A percentile compares a stretch with the other conserved stretches of the same genome.
Conservation (phyloP, 2,888 invertebrate species). For the Neoitamus cyanurus region DNA sequence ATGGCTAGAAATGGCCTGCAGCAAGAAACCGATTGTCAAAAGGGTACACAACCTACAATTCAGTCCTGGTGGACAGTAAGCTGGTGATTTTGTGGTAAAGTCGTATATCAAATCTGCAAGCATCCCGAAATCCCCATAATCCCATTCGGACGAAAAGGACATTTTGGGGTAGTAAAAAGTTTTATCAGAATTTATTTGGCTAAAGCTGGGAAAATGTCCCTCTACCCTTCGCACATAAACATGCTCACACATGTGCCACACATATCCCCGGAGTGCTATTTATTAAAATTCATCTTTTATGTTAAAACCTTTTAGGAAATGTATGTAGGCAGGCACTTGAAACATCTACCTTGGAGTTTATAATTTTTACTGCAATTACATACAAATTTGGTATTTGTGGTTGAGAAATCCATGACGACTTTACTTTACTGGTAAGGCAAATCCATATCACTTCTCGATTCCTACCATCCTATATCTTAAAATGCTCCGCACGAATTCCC, state of each 20-base stretch:
- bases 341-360: not conserved
- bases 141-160: constrained; percentile 42
- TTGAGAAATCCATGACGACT: no score
- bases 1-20: not conserved
- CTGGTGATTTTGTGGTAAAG: constrained; percentile 25
- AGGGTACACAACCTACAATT: not conserved
- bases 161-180: constrained; percentile 42
- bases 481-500: no score
- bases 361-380: not conserved
- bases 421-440: no score
- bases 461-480: no score
- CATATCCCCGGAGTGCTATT: constrained; percentile 17
- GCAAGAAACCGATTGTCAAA: constrained; percentile 18
- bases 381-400: no score
- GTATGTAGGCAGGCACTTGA: not conserved
- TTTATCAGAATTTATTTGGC: constrained; percentile 41
- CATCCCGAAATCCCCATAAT: constrained; percentile 35
- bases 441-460: no score
- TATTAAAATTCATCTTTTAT: constrained; percentile 36
- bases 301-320: constrained; percentile 21
- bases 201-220: constrained; percentile 35
- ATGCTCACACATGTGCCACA: constrained; percentile 42
- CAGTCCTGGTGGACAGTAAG: not conserved
- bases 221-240: constrained; percentile 36
- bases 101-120: constrained; percentile 37